Evolutionary conservation across 2,113 vertebrate genomes (phyloP).

Genomic region (Acanthochromis polyacanthus): DNA sequence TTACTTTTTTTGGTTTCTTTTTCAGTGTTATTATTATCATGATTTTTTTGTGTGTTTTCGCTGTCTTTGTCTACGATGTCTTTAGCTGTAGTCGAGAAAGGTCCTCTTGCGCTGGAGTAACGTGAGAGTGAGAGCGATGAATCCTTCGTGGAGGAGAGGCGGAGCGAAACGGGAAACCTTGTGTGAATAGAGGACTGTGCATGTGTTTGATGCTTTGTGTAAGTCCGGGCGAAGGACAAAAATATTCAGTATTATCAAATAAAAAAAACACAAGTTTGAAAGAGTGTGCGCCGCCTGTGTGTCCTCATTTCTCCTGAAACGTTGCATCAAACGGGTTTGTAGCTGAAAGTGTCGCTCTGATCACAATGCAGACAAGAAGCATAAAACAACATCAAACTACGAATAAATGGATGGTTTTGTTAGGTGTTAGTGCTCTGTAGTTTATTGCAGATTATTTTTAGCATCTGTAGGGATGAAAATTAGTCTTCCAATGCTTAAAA

Average conservation of each 20-base stretch:
- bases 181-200: slow-evolving; percentile 85
- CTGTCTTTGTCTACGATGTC: slow-evolving; percentile 70
- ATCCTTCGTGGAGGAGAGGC: slow-evolving; percentile 33
- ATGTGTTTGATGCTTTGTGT: slow-evolving; percentile 91
- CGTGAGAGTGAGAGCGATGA: slow-evolving; percentile 69
- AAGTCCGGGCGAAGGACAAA: slow-evolving; percentile 86
- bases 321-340: no score
- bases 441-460: no score
- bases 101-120: slow-evolving; percentile 81
- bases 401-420: no score
- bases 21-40: slow-evolving; percentile 74
- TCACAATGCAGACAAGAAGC: no score
- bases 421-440: no score
- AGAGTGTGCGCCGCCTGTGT: slow-evolving; percentile 42
- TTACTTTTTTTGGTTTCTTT: slow-evolving; percentile 60
- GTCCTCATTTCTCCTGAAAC: slow-evolving; percentile 10
- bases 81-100: slow-evolving; percentile 68
- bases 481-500: no score
- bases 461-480: no score
- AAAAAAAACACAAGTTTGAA: slow-evolving; percentile 81
- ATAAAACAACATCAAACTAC: no score
- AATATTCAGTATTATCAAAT: slow-evolving; percentile 94
- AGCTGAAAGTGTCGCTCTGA: no score
- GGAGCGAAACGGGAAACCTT: slow-evolving; percentile 57
- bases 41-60: slow-evolving; percentile 64